Evolutionary conservation across 2,888 invertebrate species (phyloP).

Genomic region (Tridacna gigas): DNA sequence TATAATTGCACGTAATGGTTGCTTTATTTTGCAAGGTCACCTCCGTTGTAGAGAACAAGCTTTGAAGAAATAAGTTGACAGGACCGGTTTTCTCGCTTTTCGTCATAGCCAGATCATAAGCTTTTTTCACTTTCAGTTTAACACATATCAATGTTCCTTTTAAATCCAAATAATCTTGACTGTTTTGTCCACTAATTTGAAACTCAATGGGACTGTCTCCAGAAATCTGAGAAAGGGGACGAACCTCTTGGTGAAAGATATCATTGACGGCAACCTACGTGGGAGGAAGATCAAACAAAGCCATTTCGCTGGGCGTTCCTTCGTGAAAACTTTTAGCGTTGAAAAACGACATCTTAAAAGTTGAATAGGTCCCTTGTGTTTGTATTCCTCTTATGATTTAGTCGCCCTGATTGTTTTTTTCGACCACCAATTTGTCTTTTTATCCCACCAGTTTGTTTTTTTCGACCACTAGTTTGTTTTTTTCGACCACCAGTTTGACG

Average conservation of each 20-base stretch:
- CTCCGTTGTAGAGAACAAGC: conserved; percentile 34
- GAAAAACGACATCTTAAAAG: conserved; percentile 32
- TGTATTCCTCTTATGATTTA: background rate
- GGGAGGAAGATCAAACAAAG: conserved; percentile 41
- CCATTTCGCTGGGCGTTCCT: conserved; percentile 31
- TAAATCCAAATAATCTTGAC: conserved; percentile 43
- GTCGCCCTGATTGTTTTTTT: background rate
- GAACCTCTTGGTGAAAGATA: conserved; percentile 37
- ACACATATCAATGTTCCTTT: conserved; percentile 33
- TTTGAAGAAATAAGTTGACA: conserved; percentile 32
- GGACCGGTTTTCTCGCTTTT: conserved; percentile 24
- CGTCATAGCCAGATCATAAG: conserved; percentile 19
- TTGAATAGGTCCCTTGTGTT: background rate
- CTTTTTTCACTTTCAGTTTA: conserved; percentile 25
- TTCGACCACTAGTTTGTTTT: conserved; percentile 3
- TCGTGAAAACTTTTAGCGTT: conserved; percentile 41
- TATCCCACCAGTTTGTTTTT: background rate
- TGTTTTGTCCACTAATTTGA: conserved; percentile 40
- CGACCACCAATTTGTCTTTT: too few relatives aligned
- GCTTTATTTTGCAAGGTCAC: conserved; percentile 35
- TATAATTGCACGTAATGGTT: conserved; percentile 21
- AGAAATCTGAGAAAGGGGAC: conserved; percentile 37
- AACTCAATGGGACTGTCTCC: conserved; percentile 44
- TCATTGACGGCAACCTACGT: conserved; percentile 35
- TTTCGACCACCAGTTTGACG: background rate